These are phyloP conservation scores for Solenopsis fugax DNA, from an alignment of 1,140 invertebrate species.

Conservation along the genomic window DNA sequence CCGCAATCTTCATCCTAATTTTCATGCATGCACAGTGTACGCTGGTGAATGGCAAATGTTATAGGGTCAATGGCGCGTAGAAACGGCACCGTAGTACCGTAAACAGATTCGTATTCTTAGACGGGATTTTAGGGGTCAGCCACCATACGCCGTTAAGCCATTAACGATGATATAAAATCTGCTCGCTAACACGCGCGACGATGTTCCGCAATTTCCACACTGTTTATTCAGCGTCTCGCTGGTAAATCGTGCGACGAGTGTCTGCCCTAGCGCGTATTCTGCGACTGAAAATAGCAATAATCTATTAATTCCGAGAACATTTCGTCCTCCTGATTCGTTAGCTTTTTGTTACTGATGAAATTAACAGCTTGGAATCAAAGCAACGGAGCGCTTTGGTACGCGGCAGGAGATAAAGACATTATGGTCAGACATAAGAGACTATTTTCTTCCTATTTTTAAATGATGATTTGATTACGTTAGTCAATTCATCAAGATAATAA, in stretches of 20 bases:
- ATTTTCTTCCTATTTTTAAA: not conserved
- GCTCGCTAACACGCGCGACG: slow-evolving; percentile 41
- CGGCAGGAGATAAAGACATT: not conserved
- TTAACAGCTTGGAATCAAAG: not conserved
- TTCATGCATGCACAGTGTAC: slow-evolving; percentile 18
- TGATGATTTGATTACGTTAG: not conserved
- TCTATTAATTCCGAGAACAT: slow-evolving; percentile 9
- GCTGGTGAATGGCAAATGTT: slow-evolving; percentile 66
- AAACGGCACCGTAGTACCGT: slow-evolving; percentile 68
- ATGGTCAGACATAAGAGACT: not conserved
- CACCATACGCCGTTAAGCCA: slow-evolving; percentile 66
- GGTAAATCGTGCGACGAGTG: not conserved
- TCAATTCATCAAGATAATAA: not conserved
- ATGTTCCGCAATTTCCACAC: slow-evolving; percentile 53
- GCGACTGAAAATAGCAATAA: slow-evolving; percentile 14
- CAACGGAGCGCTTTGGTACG: not conserved
- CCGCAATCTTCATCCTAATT: slow-evolving; percentile 37
- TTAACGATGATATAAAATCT: slow-evolving; percentile 75
- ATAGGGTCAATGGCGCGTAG: slow-evolving; percentile 75
- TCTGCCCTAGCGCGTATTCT: not conserved
- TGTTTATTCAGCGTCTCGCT: slow-evolving; percentile 16
- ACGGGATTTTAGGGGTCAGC: slow-evolving; percentile 70
- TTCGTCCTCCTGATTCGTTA: not conserved
- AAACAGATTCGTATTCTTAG: slow-evolving; percentile 77
- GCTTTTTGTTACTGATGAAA: not conserved